A percentile compares a stretch with the other conserved stretches of the same genome.
These are phyloP conservation scores for Desmophyllum pertusum DNA, from an alignment of 92 coral and sea anemone genomes.

Conservation along the genomic window DNA sequence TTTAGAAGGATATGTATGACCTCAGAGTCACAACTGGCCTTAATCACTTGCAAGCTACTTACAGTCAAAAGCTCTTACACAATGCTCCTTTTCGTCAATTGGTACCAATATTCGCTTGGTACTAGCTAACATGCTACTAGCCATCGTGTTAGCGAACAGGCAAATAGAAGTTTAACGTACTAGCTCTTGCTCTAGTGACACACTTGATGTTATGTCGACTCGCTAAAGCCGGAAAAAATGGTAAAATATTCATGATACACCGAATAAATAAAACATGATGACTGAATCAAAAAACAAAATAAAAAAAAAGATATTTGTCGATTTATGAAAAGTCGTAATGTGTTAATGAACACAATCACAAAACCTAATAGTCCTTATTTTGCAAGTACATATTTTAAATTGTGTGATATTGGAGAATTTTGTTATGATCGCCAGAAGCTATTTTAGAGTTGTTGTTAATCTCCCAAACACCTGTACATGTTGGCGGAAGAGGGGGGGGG, in stretches of 20 bases:
- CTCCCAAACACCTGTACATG: not conserved
- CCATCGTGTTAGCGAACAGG: not conserved
- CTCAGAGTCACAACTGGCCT: too few relatives aligned
- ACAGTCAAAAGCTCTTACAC: conserved; percentile 89
- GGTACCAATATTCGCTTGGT: conserved; percentile 68
- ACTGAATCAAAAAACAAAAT: not conserved
- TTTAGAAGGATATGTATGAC: not conserved
- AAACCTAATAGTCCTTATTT: not conserved
- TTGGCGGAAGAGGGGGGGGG: too few relatives aligned
- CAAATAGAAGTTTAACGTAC: not conserved
- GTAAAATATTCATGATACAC: conserved; percentile 20
- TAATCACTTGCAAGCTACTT: conserved; percentile 41
- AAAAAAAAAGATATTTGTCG: not conserved
- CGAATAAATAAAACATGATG: conserved; percentile 7
- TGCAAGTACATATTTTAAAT: not conserved
- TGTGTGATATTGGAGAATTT: not conserved
- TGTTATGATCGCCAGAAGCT: not conserved
- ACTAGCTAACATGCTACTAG: not conserved
- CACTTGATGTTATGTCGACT: not conserved
- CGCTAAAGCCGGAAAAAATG: conserved; percentile 3
- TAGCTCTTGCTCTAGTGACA: not conserved
- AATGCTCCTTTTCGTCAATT: conserved; percentile 83
- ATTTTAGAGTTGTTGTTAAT: not conserved
- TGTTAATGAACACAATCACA: not conserved
- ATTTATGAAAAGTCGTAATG: not conserved